These are phyloP conservation scores for Petaurus breviceps DNA, from an alignment of 2,113 vertebrate species.

Conservation along the genomic window DNA sequence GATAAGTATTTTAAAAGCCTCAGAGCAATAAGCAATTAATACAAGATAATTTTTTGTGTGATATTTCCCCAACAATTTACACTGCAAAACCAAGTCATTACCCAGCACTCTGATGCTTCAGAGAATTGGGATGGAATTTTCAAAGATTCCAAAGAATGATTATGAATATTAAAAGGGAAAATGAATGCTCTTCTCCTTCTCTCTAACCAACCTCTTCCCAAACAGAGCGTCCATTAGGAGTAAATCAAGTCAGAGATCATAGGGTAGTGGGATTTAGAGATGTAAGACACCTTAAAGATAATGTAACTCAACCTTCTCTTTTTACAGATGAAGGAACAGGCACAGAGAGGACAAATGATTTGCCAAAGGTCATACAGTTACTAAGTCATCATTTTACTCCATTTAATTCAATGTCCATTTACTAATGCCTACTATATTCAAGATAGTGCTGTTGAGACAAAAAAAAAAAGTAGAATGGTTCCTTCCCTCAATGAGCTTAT, in stretches of 20 bases:
- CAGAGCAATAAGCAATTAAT: slow-evolving; percentile 62
- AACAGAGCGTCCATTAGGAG: not conserved
- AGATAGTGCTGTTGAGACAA: not conserved
- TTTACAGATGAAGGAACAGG: not conserved
- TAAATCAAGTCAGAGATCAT: slow-evolving; percentile 49
- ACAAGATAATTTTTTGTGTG: slow-evolving; percentile 18
- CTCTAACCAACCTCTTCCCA: not conserved
- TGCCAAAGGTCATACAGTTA: not conserved
- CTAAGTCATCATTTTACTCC: not conserved
- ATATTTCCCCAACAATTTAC: slow-evolving; percentile 51
- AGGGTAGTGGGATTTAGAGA: not conserved
- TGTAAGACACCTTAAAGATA: not conserved
- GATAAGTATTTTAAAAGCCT: slow-evolving; percentile 51
- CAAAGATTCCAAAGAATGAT: slow-evolving; percentile 12
- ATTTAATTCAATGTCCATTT: not conserved
- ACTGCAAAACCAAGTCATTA: slow-evolving; percentile 24
- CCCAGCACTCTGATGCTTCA: slow-evolving; percentile 23
- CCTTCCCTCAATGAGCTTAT: not conserved
- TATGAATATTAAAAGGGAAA: not conserved
- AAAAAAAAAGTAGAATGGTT: not conserved
- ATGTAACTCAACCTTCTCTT: not conserved
- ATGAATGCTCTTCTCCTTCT: not conserved
- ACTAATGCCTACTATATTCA: not conserved
- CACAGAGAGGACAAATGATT: not conserved
- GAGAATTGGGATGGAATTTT: not conserved